Evolutionary conservation across 2,797 vertebrate genomes (phyloP).

Genomic region (Sebastes cheni): DNA sequence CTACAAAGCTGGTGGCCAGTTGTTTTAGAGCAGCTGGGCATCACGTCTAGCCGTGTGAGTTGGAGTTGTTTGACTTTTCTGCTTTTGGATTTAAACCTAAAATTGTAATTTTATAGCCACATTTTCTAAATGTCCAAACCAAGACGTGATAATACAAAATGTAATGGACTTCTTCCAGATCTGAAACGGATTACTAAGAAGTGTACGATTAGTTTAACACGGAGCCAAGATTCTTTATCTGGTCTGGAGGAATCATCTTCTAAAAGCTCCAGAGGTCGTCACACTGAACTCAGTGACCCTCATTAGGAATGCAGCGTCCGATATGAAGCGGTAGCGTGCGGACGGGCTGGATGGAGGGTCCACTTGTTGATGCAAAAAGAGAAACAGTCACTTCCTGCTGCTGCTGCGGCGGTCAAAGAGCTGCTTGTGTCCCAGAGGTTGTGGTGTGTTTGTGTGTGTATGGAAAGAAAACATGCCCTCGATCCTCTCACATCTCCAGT

Average conservation of each 20-base stretch:
- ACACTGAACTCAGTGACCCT: slow-evolving; percentile 28
- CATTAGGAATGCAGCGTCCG: slow-evolving; percentile 11
- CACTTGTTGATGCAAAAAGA: slow-evolving; percentile 16
- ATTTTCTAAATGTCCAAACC: background rate
- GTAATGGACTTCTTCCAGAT: background rate
- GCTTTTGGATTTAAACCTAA: background rate
- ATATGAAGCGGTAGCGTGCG: slow-evolving; percentile 4
- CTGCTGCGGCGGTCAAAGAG: slow-evolving; percentile 49
- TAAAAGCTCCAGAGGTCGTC: background rate
- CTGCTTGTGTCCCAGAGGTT: slow-evolving; percentile 31
- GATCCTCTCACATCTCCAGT: slow-evolving; percentile 27
- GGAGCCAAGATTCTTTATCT: background rate
- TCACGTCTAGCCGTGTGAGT: background rate
- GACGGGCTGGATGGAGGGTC: background rate
- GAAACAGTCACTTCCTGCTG: slow-evolving; percentile 55
- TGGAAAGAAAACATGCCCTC: slow-evolving; percentile 40
- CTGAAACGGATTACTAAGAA: background rate
- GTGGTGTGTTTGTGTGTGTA: slow-evolving; percentile 27
- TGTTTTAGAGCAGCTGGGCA: background rate
- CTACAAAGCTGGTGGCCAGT: background rate
- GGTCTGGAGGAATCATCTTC: background rate
- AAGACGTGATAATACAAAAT: background rate
- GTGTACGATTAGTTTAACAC: background rate
- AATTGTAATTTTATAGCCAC: background rate
- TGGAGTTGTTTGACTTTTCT: background rate